Evolutionary conservation across 2,888 invertebrate genomes (phyloP).

Genomic region (Metacarcinus magister): DNA sequence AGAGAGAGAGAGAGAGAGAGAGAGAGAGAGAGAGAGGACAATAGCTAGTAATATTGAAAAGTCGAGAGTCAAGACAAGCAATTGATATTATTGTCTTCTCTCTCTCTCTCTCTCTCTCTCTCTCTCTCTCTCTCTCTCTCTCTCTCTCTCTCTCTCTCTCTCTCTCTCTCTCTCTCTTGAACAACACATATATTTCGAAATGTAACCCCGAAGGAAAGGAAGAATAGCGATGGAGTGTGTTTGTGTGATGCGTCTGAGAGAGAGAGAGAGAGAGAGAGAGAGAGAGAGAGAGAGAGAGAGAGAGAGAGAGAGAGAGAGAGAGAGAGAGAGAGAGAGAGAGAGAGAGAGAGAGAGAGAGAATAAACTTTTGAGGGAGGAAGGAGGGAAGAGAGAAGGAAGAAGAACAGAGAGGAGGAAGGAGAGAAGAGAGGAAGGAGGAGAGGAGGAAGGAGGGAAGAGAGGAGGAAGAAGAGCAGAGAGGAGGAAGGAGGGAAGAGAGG

Average conservation of each 20-base stretch:
- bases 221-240: no score
- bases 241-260: no score
- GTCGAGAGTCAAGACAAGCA: background rate
- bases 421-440: background rate
- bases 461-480: background rate
- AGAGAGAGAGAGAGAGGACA: no score
- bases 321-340: conserved; percentile 31
- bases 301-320: background rate
- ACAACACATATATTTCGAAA: no score
- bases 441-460: background rate
- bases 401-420: background rate
- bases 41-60: no score
- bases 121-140: background rate
- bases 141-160: background rate
- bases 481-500: background rate
- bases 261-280: no score
- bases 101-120: no score
- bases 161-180: no score
- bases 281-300: background rate
- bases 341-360: conserved; percentile 5
- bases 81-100: background rate
- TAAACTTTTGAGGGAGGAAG: no score
- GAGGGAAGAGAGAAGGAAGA: no score
- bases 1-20: conserved; percentile 2
- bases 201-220: no score